Conservation (phyloP, 2,113 vertebrate species). For the Bubalus kerabau region DNA sequence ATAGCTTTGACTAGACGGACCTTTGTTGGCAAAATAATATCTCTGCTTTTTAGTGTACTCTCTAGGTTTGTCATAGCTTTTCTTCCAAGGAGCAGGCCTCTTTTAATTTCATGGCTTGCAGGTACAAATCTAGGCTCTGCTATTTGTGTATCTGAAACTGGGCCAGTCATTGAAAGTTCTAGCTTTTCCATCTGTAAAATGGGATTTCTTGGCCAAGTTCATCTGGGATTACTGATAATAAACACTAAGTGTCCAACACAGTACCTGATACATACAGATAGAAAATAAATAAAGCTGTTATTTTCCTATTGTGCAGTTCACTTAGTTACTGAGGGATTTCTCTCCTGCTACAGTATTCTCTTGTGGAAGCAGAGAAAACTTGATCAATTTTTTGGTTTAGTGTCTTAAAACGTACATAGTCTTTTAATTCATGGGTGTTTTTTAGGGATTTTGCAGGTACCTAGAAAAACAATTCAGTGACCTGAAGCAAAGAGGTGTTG, state of each 20-base stretch:
- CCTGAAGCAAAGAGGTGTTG: slow-evolving; percentile 91
- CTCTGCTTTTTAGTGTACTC: not conserved
- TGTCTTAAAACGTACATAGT: not conserved
- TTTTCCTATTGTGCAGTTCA: not conserved
- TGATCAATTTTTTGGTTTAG: not conserved
- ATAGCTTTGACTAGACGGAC: not conserved
- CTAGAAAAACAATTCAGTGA: slow-evolving; percentile 88
- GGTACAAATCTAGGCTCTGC: not conserved
- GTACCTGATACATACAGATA: not conserved
- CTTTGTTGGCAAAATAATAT: not conserved
- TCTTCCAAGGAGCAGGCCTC: not conserved
- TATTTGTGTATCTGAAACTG: not conserved
- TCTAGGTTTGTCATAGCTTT: not conserved
- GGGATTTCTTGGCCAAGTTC: not conserved
- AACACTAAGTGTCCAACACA: not conserved
- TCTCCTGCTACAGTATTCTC: not conserved
- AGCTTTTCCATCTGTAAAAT: not conserved
- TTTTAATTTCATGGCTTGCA: not conserved
- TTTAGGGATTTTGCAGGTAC: slow-evolving; percentile 93
- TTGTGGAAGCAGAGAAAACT: not conserved
- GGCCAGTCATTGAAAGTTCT: not conserved
- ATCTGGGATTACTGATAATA: not conserved
- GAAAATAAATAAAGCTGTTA: not conserved
- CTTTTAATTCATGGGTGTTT: not conserved
- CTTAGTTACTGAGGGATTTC: not conserved